phyloP scores from a whole-genome alignment of 92 coral and sea anemone genomes.

The Scolanthus callimorphus region DNA sequence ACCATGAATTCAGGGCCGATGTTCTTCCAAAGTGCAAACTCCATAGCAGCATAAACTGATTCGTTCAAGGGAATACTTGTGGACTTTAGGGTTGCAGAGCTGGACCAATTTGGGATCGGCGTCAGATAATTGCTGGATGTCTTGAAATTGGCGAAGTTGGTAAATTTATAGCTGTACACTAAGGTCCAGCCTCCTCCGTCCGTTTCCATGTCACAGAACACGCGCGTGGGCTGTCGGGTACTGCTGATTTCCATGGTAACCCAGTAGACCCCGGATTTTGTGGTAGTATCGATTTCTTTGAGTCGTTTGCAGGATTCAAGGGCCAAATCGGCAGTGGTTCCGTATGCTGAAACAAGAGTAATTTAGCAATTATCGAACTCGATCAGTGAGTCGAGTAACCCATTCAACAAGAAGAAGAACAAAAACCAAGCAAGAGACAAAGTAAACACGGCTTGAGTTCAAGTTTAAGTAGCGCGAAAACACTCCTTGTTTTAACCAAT shows the following conservation, averaged over 20 bases:
- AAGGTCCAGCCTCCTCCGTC: conserved; percentile 4
- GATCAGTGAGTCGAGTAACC: too few species aligned
- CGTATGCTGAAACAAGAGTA: too few species aligned
- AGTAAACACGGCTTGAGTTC: too few species aligned
- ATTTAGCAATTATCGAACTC: too few species aligned
- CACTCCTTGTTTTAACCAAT: too few species aligned
- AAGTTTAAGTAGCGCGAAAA: too few species aligned
- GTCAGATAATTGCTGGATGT: not conserved
- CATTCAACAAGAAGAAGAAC: too few species aligned
- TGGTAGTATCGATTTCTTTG: not conserved
- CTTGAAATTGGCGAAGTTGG: not conserved
- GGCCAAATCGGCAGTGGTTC: too few species aligned
- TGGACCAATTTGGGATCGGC: not conserved
- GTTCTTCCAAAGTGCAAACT: not conserved
- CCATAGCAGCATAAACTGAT: not conserved
- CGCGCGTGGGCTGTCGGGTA: not conserved
- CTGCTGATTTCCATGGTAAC: not conserved
- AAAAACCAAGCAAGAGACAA: too few species aligned
- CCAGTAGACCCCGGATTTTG: not conserved
- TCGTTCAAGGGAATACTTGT: not conserved
- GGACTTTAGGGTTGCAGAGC: not conserved
- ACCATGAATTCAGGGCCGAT: not conserved
- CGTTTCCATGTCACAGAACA: conserved; percentile 1
- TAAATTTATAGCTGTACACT: not conserved
- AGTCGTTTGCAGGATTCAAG: too few species aligned